Evolutionary conservation across 2,888 invertebrate species (phyloP), one percentile per base, ranked within the genome.

Genomic region (Sarcophaga caerulescens): DNA sequence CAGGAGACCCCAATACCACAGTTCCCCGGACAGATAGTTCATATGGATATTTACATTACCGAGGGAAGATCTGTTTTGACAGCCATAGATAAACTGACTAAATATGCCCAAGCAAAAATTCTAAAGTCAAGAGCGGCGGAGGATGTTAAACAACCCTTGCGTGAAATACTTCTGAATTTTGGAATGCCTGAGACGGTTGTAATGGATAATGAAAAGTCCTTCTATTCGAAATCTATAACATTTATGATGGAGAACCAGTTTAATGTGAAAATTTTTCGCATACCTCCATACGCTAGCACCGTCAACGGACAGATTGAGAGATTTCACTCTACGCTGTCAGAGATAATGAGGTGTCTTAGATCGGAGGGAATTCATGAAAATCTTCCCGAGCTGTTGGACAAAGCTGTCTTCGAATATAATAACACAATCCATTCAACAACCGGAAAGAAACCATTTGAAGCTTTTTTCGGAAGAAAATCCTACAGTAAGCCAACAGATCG

Each of bases 321-420:
- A 23, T 23, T 23, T 66, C 44, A 35, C 44, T 66, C n/a, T 19
- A 66, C 25, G 11, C 44, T 66, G 35, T 17, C 66, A 8, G 66
- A 66, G 44, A 66, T 66, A 44, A 66, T 66, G 44, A 66, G 66
- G 17, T 66, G 19, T n/a, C 10, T 44, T n/a, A 66, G 35, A 44
- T n/a, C 35, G n/a, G 44, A 44, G 35, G 66, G 66, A 66, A n/a
- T 35, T 19, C 66, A 66, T n/a, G 10, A 44, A 44, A n/a, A 66
- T 19, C 44, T 66, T 25, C n/a, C n/a, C 10, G 66, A 66, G 66
- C 66, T 66, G 2, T 44, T 45, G n/a, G 66, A 66, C 11, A 66
- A n/a, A 66, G 4, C 44, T n/a, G n/a, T 44, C 35, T 35, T 19
- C n/a, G 66, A 66, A 66, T 66, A 66, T 70, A 74, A 74, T 63